A percentile compares a stretch with the other conserved stretches of the same genome.
Evolutionary conservation across 2,113 vertebrate genomes (phyloP).

Genomic region (Clarias gariepinus): DNA sequence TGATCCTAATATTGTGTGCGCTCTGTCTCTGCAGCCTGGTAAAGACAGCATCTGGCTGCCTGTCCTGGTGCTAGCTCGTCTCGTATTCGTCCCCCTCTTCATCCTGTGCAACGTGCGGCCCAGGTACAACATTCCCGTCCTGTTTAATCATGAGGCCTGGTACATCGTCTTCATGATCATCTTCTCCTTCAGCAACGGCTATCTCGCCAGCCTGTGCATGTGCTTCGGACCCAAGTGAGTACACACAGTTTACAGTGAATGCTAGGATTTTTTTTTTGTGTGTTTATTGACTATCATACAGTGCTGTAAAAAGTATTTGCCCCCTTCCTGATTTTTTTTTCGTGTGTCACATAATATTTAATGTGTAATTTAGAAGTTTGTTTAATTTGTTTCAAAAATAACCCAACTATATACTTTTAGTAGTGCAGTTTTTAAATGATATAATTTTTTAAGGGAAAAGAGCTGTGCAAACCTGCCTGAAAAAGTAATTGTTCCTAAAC

Average conservation of each 20-base stretch:
- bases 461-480: no score
- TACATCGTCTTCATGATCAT: conserved; percentile 91
- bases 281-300: no score
- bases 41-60: conserved; percentile 87
- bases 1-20: background rate
- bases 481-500: no score
- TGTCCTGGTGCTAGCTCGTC: conserved; percentile 75
- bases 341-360: no score
- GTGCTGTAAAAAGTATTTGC: no score
- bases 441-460: no score
- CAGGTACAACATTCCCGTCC: conserved; percentile 66
- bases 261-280: no score
- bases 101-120: conserved; percentile 88
- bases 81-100: conserved; percentile 90
- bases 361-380: no score
- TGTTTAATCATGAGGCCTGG: conserved; percentile 86
- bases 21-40: conserved; percentile 77
- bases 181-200: conserved; percentile 93
- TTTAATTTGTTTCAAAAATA: no score
- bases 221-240: conserved; percentile 96
- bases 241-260: background rate
- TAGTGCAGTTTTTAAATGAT: no score
- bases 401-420: no score
- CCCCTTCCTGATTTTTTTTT: no score
- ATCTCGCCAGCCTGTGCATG: conserved; percentile 98